phyloP scores from a whole-genome alignment of 2,888 invertebrate species.

The Dicycla oo region DNA sequence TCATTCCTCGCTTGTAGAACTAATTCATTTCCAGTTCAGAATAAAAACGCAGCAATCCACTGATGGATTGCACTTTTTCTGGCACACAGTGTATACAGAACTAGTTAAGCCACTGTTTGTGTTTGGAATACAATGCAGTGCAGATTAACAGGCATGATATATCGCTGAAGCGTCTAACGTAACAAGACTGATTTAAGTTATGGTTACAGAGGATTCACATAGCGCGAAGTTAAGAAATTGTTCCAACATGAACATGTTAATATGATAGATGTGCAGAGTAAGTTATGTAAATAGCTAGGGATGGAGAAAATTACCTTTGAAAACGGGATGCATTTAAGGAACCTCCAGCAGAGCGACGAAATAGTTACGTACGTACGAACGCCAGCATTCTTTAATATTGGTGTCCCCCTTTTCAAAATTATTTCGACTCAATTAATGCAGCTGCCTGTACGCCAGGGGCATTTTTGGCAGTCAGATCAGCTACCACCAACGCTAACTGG shows the following conservation, averaged over 20 bases:
- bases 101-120: constrained; percentile 69
- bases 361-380: background rate
- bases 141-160: constrained; percentile 74
- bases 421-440: background rate
- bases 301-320: constrained; percentile 1
- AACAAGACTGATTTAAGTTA: constrained; percentile 61
- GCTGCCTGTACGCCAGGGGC: background rate
- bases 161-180: constrained; percentile 63
- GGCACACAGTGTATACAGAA: constrained; percentile 51
- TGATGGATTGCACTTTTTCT: constrained; percentile 56
- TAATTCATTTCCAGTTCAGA: constrained; percentile 40
- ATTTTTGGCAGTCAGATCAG: background rate
- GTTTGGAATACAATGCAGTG: constrained; percentile 68
- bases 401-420: background rate
- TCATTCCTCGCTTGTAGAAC: constrained; percentile 22
- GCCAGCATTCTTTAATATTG: background rate
- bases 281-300: constrained; percentile 10
- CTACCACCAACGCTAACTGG: background rate
- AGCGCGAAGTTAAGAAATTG: constrained; percentile 54
- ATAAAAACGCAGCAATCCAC: constrained; percentile 39
- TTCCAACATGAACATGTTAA: constrained; percentile 56
- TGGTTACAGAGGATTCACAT: constrained; percentile 41
- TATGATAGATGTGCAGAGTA: constrained; percentile 44
- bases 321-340: background rate
- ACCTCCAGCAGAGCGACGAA: background rate